Evolutionary conservation across 2,113 vertebrate species (phyloP), one percentile per base, ranked within the genome.

Genomic region (Serinus canaria): DNA sequence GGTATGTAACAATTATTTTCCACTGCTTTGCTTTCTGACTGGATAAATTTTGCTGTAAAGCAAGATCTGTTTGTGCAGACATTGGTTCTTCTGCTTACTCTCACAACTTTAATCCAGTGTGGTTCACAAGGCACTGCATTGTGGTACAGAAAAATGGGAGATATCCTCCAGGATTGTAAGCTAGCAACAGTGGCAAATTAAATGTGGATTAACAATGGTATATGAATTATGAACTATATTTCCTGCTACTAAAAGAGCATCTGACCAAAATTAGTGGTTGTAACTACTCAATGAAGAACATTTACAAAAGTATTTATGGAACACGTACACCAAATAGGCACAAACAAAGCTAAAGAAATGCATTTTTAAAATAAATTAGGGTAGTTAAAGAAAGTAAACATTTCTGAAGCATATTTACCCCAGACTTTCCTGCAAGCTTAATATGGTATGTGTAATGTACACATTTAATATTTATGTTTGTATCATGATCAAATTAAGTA

Each of bases 201-300:
- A 64, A 56, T 19, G 12, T 28, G 9, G 10, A 63, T 83, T 90
- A 85, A 86, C 28, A 30, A 47, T 41, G 11, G 35, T 81, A n/a
- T 72, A 74, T 92, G 21, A 92, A 88, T 90, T 70, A 86, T 31
- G 43, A 83, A 56, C 16, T 37, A 4, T 52, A 77, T 83, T 92
- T 88, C 49, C 78, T 70, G 56, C 83, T 90, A 50, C 60, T 79
- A 6, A 66, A 70, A 80, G 35, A 74, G 17, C 72, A 94, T 91
- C 85, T 91, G 91, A 95, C 83, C 15, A 86, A 95, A 93, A 94
- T 90, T 92, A 90, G 80, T 72, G 81, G 73, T 94, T 94, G 50
- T 77, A 90, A 86, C 72, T 93, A 67, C 69, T 91, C 43, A 35
- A 70, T 81, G 63, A 94, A 78, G 68, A 92, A 70, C 27, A 59